These are phyloP conservation scores for Gallinago paraguaiae DNA, from an alignment of 2,113 vertebrate genomes.

Conservation along the genomic window DNA sequence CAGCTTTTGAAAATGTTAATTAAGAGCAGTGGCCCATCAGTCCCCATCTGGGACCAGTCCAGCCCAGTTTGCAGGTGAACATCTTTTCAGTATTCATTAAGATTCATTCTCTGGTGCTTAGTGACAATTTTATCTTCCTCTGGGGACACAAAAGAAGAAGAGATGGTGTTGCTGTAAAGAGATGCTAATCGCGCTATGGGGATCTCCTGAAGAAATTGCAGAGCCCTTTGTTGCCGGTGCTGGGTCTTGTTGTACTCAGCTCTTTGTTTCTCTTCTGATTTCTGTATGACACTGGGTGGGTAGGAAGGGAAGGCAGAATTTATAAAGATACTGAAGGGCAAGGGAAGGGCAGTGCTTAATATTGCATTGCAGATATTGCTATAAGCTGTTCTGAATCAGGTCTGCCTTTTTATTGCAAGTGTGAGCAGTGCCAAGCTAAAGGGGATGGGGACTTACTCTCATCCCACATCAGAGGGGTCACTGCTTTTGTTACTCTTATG, in stretches of 20 bases:
- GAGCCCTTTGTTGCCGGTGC: conserved; percentile 6
- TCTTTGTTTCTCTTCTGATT: conserved; percentile 55
- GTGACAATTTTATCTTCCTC: conserved; percentile 52
- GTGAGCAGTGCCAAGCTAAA: not conserved
- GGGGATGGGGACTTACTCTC: not conserved
- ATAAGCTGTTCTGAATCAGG: not conserved
- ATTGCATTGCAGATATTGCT: not conserved
- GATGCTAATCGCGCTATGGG: conserved; percentile 29
- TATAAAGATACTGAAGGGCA: conserved; percentile 46
- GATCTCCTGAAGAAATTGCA: conserved; percentile 37
- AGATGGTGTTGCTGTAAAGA: conserved; percentile 54
- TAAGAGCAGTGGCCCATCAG: not conserved
- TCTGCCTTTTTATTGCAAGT: not conserved
- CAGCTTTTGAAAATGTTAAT: not conserved
- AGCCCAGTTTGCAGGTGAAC: not conserved
- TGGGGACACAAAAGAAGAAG: conserved; percentile 39
- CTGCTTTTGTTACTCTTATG: not conserved
- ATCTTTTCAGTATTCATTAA: conserved; percentile 46
- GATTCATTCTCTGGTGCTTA: not conserved
- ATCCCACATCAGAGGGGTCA: not conserved
- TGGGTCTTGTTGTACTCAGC: not conserved
- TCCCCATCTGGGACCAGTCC: not conserved
- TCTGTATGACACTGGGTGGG: not conserved
- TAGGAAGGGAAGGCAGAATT: conserved; percentile 15
- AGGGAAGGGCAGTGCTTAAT: conserved; percentile 5